These are phyloP conservation scores for Anser cygnoides DNA, from an alignment of 2,113 vertebrate genomes.

Conservation along the genomic window DNA sequence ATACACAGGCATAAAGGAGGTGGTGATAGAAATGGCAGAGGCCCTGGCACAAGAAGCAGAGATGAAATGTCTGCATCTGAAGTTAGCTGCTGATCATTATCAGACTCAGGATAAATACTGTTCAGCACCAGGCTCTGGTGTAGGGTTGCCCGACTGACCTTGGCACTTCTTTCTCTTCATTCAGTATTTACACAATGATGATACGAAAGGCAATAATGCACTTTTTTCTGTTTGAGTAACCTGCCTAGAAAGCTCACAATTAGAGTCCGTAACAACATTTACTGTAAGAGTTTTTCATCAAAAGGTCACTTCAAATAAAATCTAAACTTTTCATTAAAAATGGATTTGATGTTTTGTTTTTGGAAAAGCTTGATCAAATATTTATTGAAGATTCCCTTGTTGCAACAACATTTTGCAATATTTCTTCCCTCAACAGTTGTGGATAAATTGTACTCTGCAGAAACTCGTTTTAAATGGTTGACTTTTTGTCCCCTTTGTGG, in stretches of 20 bases:
- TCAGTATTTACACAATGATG: neutral
- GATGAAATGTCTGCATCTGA: neutral
- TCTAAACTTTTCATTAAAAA: neutral
- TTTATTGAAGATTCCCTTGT: neutral
- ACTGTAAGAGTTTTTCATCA: neutral
- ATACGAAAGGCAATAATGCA: neutral
- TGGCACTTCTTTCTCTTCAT: neutral
- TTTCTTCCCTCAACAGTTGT: neutral
- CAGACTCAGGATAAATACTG: neutral
- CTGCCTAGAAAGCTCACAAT: neutral
- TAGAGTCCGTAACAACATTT: neutral
- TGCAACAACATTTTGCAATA: neutral
- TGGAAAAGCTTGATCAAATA: neutral
- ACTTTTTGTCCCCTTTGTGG: neutral
- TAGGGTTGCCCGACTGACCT: neutral
- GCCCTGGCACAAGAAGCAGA: accelerated
- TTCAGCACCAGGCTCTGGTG: too few species aligned
- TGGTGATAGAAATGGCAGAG: accelerated
- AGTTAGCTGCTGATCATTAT: neutral
- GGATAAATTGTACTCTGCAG: neutral
- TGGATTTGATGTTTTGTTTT: neutral
- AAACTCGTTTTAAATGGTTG: neutral
- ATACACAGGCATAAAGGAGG: neutral
- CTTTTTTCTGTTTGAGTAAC: neutral
- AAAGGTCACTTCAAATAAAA: neutral